Conservation (phyloP, 2,797 vertebrate species). For the Sebastes baramenuke region DNA sequence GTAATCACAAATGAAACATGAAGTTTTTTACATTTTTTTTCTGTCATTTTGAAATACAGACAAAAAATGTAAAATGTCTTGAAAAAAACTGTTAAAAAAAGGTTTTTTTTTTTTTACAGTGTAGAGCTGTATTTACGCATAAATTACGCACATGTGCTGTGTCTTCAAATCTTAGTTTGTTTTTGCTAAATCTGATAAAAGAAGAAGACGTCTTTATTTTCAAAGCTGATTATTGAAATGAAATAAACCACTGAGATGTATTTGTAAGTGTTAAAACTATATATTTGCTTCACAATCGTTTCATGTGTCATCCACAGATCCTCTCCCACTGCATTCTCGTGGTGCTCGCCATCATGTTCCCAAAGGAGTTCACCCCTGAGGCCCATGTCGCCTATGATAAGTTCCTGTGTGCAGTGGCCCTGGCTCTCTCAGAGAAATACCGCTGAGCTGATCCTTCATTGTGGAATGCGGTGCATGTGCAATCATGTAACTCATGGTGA, state of each 20-base stretch:
- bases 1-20: too few relatives aligned
- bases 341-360: conserved; percentile 75
- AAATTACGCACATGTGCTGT: background rate
- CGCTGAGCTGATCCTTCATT: conserved; percentile 66
- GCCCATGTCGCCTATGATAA: conserved; percentile 86
- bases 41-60: too few relatives aligned
- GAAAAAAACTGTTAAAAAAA: too few relatives aligned
- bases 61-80: too few relatives aligned
- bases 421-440: conserved; percentile 86
- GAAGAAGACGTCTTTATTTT: background rate
- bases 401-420: conserved; percentile 76
- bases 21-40: too few relatives aligned
- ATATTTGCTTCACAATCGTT: background rate
- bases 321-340: conserved; percentile 85
- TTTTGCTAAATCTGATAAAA: background rate
- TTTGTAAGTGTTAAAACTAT: background rate
- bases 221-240: background rate
- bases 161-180: background rate
- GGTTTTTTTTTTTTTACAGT: background rate
- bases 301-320: conserved; percentile 70
- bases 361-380: conserved; percentile 74
- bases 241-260: background rate
- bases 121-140: background rate
- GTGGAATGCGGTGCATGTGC: background rate
- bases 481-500: background rate